Percentiles rank a stretch among this genome's conserved stretches.
Conservation (phyloP, 2,888 invertebrate species). For the Erpobdella octoculata region DNA sequence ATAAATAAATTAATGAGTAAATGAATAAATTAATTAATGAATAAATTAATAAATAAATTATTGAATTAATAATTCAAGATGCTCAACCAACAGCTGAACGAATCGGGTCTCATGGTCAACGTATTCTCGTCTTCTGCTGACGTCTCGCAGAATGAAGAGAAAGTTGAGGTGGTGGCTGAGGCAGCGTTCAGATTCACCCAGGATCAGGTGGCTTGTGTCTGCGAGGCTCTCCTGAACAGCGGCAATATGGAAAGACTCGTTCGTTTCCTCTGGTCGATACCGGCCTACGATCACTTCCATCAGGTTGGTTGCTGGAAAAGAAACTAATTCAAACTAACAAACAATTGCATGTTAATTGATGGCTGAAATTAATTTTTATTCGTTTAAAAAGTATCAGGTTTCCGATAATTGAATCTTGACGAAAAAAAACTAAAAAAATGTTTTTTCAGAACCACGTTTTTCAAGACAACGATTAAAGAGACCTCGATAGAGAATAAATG, state of each 20-base stretch:
- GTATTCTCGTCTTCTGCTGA: background rate
- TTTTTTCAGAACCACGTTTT: too few relatives aligned
- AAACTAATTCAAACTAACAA: too few relatives aligned
- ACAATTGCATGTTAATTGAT: too few relatives aligned
- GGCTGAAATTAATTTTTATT: background rate
- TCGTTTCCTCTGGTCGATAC: conserved; percentile 89
- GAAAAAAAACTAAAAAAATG: too few relatives aligned
- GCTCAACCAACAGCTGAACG: conserved; percentile 1
- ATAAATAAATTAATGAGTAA: background rate
- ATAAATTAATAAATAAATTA: background rate
- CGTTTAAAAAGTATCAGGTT: background rate
- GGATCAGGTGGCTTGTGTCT: conserved; percentile 97
- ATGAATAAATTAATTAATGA: background rate
- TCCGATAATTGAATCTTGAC: too few relatives aligned
- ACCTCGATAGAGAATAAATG: too few relatives aligned
- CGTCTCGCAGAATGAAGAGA: background rate
- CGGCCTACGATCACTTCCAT: conserved; percentile 89
- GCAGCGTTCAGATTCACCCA: conserved; percentile 66
- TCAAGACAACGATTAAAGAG: too few relatives aligned
- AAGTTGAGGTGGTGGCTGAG: conserved; percentile 34
- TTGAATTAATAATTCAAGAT: background rate
- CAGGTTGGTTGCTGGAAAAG: too few relatives aligned
- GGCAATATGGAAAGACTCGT: conserved; percentile 92
- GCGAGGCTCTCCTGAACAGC: conserved; percentile 89
- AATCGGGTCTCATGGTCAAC: too few relatives aligned